These are phyloP conservation scores for Hormiphora californensis DNA, from an alignment of 37 sponge, comb jelly and placozoan genomes.

Conservation along the genomic window DNA sequence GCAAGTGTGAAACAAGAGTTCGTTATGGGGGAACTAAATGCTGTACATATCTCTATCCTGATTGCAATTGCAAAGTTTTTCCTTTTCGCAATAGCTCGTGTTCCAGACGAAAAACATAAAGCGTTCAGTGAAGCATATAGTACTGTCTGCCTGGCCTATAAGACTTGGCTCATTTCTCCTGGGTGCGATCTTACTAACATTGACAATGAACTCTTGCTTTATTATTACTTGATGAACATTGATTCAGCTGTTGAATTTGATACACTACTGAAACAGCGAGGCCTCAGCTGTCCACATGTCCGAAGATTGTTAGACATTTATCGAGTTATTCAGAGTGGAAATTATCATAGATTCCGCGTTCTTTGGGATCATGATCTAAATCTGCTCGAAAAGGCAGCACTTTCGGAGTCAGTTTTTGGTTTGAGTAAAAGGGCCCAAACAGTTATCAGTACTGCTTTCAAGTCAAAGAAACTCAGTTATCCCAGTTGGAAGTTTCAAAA, in stretches of 20 bases:
- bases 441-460: not conserved
- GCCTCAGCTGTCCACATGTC: not conserved
- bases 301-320: not conserved
- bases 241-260: not conserved
- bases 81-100: not conserved
- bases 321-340: not conserved
- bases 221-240: not conserved
- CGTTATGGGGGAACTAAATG: not conserved
- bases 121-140: not conserved
- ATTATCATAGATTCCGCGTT: not conserved
- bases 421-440: not conserved
- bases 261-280: not conserved
- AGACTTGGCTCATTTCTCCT: not conserved
- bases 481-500: not conserved
- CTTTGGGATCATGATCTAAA: not conserved
- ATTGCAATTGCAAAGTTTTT: not conserved
- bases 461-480: not conserved
- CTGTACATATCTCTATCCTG: not conserved
- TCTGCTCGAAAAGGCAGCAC: not conserved
- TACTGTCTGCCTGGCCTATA: not conserved
- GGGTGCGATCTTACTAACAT: not conserved
- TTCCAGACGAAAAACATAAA: not conserved
- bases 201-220: not conserved
- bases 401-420: not conserved
- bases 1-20: not conserved